Evolutionary conservation across 2,113 vertebrate genomes (phyloP).

Genomic region (Coregonus clupeaformis): DNA sequence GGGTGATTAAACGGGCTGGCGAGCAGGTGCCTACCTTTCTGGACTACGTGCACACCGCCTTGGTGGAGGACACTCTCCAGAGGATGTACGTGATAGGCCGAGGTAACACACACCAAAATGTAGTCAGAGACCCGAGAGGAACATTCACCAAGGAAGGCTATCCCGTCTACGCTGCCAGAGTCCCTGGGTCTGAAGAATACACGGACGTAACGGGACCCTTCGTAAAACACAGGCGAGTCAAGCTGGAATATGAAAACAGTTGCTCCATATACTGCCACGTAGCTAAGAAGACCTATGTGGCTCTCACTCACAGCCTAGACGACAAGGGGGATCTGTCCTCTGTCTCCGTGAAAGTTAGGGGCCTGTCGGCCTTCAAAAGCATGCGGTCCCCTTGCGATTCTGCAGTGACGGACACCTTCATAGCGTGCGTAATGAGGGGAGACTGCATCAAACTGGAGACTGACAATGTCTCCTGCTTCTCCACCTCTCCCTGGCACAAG

Average conservation of each 20-base stretch:
- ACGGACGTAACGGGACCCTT: neutral
- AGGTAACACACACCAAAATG: neutral
- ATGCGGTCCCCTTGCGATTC: neutral
- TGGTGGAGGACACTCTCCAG: too few relatives aligned
- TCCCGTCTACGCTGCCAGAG: neutral
- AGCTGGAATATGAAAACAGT: slow-evolving; percentile 12
- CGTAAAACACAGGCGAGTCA: neutral
- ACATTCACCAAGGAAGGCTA: neutral
- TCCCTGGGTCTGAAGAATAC: neutral
- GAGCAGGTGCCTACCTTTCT: neutral
- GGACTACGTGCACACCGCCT: neutral
- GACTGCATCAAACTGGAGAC: neutral
- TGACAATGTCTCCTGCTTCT: neutral
- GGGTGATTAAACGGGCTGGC: neutral
- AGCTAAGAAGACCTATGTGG: neutral
- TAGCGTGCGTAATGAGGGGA: neutral
- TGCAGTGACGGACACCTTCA: neutral
- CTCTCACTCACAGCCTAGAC: neutral
- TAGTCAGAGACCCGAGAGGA: neutral
- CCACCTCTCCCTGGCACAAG: neutral
- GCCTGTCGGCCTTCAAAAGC: neutral
- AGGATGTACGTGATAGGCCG: neutral
- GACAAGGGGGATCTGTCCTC: neutral
- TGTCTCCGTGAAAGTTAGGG: neutral
- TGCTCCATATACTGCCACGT: slow-evolving; percentile 3